Percentiles rank a stretch among this genome's conserved stretches.
These are phyloP conservation scores for Drusus annulatus DNA, from an alignment of 1,140 invertebrate species.

Conservation along the genomic window DNA sequence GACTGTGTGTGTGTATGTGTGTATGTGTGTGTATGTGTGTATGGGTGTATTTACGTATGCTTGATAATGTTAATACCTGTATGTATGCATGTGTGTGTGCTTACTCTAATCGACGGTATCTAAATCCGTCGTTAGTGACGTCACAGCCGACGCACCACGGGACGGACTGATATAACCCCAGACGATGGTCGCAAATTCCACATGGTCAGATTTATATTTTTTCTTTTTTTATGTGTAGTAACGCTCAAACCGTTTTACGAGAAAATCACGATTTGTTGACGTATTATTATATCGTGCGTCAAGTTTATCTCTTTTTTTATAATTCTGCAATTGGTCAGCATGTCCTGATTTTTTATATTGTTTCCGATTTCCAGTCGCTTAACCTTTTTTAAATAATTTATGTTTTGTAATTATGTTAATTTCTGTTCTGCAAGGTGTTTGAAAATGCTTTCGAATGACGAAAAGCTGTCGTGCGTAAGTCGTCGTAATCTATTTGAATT, in stretches of 20 bases:
- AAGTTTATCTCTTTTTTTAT: slow-evolving; percentile 2
- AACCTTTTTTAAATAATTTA: too few species aligned
- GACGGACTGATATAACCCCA: slow-evolving; percentile 33
- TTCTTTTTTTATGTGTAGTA: background rate
- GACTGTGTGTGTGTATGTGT: too few species aligned
- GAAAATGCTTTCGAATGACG: too few species aligned
- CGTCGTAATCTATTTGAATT: too few species aligned
- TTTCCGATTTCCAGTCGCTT: too few species aligned
- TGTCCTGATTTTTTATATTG: too few species aligned
- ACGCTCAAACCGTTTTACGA: slow-evolving; percentile 7
- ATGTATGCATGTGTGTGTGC: background rate
- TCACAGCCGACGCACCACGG: slow-evolving; percentile 19
- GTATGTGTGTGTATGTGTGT: background rate
- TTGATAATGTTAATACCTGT: background rate
- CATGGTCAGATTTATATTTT: background rate
- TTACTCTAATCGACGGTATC: slow-evolving; percentile 22
- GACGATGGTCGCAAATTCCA: slow-evolving; percentile 14
- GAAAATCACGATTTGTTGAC: slow-evolving; percentile 8
- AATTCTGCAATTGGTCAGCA: background rate
- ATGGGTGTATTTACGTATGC: background rate
- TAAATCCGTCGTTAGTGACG: slow-evolving; percentile 46
- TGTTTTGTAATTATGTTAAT: too few species aligned
- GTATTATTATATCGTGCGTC: background rate
- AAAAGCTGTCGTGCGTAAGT: too few species aligned
- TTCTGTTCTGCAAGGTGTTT: too few species aligned